A percentile compares a stretch with the other conserved stretches of the same genome.
Conservation (phyloP, 2,888 invertebrate species). For the Machimus atricapillus region DNA sequence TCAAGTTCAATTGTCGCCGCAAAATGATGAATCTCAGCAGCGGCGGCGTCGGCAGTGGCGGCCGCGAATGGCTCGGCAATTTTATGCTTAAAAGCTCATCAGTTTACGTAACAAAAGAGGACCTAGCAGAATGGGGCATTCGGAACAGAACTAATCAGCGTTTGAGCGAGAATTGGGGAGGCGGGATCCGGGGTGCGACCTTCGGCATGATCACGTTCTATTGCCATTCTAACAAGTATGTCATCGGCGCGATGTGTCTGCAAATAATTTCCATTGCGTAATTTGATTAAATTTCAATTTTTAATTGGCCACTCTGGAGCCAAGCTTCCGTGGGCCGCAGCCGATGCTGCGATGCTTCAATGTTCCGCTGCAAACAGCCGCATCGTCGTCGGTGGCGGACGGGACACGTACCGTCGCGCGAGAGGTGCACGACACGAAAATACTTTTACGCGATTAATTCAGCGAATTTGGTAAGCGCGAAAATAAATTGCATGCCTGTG, state of each 20-base stretch:
- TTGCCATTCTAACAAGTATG: background rate
- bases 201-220: slow-evolving; percentile 23
- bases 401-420: background rate
- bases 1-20: slow-evolving; percentile 20
- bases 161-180: background rate
- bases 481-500: slow-evolving; percentile 23
- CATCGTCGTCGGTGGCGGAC: background rate
- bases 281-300: slow-evolving; percentile 40
- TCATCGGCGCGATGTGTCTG: slow-evolving; percentile 6
- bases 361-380: background rate
- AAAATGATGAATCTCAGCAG: slow-evolving; percentile 1
- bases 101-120: slow-evolving; percentile 14
- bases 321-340: background rate
- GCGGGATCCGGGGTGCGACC: background rate
- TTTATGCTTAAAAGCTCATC: slow-evolving; percentile 24
- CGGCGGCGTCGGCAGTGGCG: background rate
- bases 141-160: slow-evolving; percentile 10
- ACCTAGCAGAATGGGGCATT: background rate
- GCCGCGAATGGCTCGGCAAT: background rate
- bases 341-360: background rate
- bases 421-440: slow-evolving; percentile 14
- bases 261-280: slow-evolving; percentile 35
- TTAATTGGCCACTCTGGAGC: slow-evolving; percentile 3
- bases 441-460: slow-evolving; percentile 28
- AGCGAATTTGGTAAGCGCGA: slow-evolving; percentile 21